A percentile compares a stretch with the other conserved stretches of the same genome.
phyloP scores from a whole-genome alignment of 2,797 vertebrate species.

The Manis crassicaudata region DNA sequence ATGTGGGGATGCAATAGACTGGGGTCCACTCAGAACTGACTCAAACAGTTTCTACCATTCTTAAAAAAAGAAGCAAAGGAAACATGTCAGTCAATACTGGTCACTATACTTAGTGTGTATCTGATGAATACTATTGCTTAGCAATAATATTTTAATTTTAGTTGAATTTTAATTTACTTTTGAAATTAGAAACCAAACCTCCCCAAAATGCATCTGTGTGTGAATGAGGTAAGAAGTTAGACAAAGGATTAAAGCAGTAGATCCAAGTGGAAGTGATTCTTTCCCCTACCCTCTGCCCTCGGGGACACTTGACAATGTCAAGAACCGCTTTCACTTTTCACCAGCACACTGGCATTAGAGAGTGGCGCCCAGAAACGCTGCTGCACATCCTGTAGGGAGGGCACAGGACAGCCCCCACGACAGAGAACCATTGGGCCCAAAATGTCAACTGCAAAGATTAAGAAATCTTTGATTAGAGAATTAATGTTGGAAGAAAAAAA shows the following conservation, averaged over 20 bases:
- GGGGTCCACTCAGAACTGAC: not conserved
- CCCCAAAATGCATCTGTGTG: not conserved
- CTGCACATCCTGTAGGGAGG: not conserved
- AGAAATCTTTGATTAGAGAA: not conserved
- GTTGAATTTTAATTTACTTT: not conserved
- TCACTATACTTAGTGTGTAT: not conserved
- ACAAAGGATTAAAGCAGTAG: not conserved
- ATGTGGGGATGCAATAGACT: not conserved
- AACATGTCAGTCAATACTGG: not conserved
- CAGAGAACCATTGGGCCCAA: not conserved
- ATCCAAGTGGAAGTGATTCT: not conserved
- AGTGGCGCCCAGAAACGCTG: not conserved
- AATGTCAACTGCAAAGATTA: not conserved
- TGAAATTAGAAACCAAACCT: not conserved
- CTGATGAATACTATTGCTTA: not conserved
- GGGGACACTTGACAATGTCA: not conserved
- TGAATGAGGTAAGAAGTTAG: not conserved
- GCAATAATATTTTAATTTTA: too few species aligned
- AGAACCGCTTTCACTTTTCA: not conserved
- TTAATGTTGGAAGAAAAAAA: not conserved
- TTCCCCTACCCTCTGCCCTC: not conserved
- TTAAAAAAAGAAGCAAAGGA: constrained; percentile 1
- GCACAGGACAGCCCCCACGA: not conserved
- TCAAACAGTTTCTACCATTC: not conserved
- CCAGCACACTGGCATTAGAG: not conserved